Evolutionary conservation across 2,888 invertebrate genomes (phyloP).

Genomic region (Andrena bucephala): DNA sequence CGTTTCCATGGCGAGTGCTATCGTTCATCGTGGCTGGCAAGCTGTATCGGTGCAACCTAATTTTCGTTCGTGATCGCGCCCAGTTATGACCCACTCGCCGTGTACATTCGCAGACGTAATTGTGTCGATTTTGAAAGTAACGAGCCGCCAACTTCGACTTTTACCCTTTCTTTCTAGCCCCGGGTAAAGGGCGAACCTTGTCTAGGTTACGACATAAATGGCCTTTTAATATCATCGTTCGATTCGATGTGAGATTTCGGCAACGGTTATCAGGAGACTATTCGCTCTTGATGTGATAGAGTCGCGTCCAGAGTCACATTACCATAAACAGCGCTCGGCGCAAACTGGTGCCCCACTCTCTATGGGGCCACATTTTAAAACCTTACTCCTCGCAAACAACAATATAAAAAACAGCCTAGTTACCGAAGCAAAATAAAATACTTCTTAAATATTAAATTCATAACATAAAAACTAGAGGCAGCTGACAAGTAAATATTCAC

Average conservation of each 20-base stretch:
- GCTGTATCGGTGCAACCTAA: conserved; percentile 38
- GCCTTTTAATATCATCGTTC: background rate
- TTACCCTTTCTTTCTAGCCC: background rate
- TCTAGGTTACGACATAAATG: background rate
- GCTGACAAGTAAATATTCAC: no score
- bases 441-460: no score
- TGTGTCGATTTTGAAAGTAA: conserved; percentile 7
- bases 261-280: background rate
- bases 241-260: background rate
- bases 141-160: background rate
- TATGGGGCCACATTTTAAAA: no score
- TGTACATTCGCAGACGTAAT: conserved; percentile 27
- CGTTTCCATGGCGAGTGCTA: conserved; percentile 8
- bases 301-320: no score
- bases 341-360: no score
- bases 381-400: no score
- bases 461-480: no score
- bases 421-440: no score
- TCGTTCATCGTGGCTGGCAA: conserved; percentile 14
- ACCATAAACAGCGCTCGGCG: no score
- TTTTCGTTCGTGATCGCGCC: conserved; percentile 50
- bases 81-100: conserved; percentile 9
- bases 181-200: background rate
- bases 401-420: no score
- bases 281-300: background rate